These are phyloP conservation scores for Orius insidiosus DNA, from an alignment of 1,140 invertebrate genomes.

Conservation along the genomic window DNA sequence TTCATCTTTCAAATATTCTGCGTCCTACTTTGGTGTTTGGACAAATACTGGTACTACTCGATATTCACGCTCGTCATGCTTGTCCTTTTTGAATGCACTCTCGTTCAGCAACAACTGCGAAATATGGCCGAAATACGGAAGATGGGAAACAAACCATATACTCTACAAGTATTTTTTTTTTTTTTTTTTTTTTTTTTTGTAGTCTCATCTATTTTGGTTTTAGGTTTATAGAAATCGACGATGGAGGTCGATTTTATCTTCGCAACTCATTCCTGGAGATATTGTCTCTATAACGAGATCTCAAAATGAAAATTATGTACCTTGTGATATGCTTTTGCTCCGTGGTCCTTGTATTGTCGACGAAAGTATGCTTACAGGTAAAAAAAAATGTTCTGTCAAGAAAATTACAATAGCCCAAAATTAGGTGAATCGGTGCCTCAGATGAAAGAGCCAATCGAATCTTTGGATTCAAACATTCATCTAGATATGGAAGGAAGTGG, in stretches of 20 bases:
- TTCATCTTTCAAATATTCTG: constrained; percentile 95
- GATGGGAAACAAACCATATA: constrained; percentile 96
- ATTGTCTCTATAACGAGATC: constrained; percentile 85
- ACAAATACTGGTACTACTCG: constrained; percentile 97
- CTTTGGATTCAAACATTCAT: constrained; percentile 40
- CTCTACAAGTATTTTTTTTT: constrained; percentile 47
- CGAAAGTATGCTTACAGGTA: constrained; percentile 92
- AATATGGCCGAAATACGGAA: constrained; percentile 99
- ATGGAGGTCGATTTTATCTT: constrained; percentile 75
- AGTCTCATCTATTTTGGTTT: constrained; percentile 8
- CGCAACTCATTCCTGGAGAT: constrained; percentile 89
- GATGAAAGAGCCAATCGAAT: constrained; percentile 95
- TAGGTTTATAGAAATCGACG: constrained; percentile 83
- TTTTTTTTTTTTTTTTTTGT: constrained; percentile 1
- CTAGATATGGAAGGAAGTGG: constrained; percentile 78
- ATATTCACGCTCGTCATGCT: constrained; percentile 96
- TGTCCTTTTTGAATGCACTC: constrained; percentile 91
- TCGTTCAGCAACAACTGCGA: constrained; percentile 92
- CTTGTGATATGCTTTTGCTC: constrained; percentile 90
- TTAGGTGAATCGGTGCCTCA: constrained; percentile 90
- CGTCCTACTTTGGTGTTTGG: constrained; percentile 94
- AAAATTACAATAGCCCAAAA: too few relatives aligned
- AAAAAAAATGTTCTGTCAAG: constrained; percentile 20
- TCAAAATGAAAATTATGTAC: constrained; percentile 78
- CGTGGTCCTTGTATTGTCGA: constrained; percentile 92